A percentile compares a stretch with the other conserved stretches of the same genome.
Conservation (phyloP, 2,113 vertebrate genomes). For the Psettodes erumei region DNA sequence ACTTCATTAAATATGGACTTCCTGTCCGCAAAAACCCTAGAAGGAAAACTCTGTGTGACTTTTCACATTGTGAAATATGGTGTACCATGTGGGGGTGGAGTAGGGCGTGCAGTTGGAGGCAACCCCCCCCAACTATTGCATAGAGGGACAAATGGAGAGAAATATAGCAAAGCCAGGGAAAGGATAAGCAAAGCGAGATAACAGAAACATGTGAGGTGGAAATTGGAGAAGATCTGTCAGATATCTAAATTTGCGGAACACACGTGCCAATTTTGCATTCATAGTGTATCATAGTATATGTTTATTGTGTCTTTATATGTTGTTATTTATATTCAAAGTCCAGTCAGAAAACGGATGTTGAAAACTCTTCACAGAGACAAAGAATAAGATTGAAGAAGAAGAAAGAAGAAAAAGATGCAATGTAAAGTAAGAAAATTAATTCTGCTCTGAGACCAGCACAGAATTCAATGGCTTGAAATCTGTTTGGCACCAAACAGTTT, state of each 20-base stretch:
- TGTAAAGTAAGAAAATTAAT: conserved; percentile 18
- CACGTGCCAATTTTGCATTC: conserved; percentile 48
- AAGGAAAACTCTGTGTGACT: conserved; percentile 73
- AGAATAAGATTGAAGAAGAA: conserved; percentile 13
- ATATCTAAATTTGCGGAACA: conserved; percentile 44
- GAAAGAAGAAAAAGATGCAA: conserved; percentile 21
- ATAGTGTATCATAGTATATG: background rate
- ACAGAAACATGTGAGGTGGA: conserved; percentile 59
- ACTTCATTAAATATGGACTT: conserved; percentile 88
- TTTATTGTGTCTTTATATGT: conserved; percentile 16
- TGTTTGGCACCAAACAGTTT: conserved; percentile 21
- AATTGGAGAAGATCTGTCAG: conserved; percentile 53
- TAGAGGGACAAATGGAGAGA: conserved; percentile 61
- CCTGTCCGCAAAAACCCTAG: conserved; percentile 71
- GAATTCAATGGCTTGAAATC: conserved; percentile 31
- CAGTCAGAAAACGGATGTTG: conserved; percentile 56
- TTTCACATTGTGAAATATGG: conserved; percentile 75
- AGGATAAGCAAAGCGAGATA: conserved; percentile 56
- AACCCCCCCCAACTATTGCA: conserved; percentile 28
- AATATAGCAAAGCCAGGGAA: conserved; percentile 43
- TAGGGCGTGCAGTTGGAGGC: conserved; percentile 28
- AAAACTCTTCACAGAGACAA: conserved; percentile 36
- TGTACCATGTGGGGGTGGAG: conserved; percentile 23
- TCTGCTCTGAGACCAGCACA: conserved; percentile 27
- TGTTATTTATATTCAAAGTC: conserved; percentile 51